Percentiles rank a stretch among this genome's conserved stretches.
phyloP scores from a whole-genome alignment of 1,140 invertebrate species.

The Halictus rubicundus region DNA sequence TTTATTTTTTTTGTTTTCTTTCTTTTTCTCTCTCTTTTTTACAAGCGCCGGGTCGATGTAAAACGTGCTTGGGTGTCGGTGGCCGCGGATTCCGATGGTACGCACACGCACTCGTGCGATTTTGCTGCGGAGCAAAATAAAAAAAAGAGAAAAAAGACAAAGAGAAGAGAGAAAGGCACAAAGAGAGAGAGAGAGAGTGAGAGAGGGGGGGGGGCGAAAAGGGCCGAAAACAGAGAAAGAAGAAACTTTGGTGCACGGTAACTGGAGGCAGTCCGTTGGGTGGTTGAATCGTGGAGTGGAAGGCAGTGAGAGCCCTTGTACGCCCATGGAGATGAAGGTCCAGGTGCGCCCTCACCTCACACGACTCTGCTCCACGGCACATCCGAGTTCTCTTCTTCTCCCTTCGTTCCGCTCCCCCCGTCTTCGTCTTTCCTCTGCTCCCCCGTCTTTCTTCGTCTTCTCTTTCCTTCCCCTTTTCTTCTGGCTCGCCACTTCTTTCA shows the following conservation, averaged over 20 bases:
- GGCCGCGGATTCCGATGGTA: slow-evolving; percentile 23
- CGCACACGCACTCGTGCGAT: slow-evolving; percentile 25
- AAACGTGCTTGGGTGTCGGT: slow-evolving; percentile 22
- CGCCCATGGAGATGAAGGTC: slow-evolving; percentile 64
- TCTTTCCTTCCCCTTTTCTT: background rate
- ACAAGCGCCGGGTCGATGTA: background rate
- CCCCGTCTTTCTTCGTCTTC: background rate
- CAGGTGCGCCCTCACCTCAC: slow-evolving; percentile 65
- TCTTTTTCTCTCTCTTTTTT: background rate
- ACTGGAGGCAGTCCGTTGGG: slow-evolving; percentile 60
- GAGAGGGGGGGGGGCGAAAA: slow-evolving; percentile 5
- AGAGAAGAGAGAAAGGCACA: background rate
- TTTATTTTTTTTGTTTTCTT: background rate
- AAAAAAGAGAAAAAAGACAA: background rate
- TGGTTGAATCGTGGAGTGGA: slow-evolving; percentile 66
- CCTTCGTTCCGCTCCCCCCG: slow-evolving; percentile 21
- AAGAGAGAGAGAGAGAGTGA: background rate
- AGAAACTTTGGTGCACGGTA: slow-evolving; percentile 50
- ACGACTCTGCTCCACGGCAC: slow-evolving; percentile 58
- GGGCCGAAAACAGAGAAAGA: slow-evolving; percentile 29
- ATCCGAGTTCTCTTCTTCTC: slow-evolving; percentile 45
- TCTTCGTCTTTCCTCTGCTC: slow-evolving; percentile 5
- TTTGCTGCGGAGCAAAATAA: background rate
- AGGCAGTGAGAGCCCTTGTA: slow-evolving; percentile 62
- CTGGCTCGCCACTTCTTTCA: background rate